Percentiles rank a stretch among this genome's conserved stretches.
Evolutionary conservation across 2,888 invertebrate genomes (phyloP).

Genomic region (Pristionchus mayeri): DNA sequence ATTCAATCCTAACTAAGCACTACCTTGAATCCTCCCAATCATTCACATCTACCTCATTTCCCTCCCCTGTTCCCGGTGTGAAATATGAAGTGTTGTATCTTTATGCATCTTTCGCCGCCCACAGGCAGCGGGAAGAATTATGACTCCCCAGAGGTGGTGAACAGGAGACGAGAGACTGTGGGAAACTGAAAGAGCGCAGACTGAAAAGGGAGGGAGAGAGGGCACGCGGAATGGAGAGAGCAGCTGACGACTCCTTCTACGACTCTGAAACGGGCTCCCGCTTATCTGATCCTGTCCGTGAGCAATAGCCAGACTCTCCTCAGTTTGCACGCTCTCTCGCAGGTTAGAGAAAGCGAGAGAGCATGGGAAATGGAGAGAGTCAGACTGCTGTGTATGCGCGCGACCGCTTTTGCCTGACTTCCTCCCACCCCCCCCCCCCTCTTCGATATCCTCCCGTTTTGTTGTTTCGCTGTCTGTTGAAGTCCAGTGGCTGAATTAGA

Average conservation of each 20-base stretch:
- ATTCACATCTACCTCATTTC: neutral
- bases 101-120: neutral
- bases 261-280: neutral
- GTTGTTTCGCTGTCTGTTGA: too few relatives aligned
- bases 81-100: constrained; percentile 19
- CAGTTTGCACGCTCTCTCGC: too few relatives aligned
- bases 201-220: neutral
- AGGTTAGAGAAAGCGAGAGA: too few relatives aligned
- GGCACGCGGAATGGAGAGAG: neutral
- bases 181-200: neutral
- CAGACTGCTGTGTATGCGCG: too few relatives aligned
- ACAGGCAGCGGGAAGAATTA: constrained; percentile 24
- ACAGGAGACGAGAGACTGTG: neutral
- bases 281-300: neutral
- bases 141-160: constrained; percentile 33
- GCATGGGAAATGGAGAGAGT: too few relatives aligned
- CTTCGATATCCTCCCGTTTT: too few relatives aligned
- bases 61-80: neutral
- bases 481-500: too few relatives aligned
- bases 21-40: neutral
- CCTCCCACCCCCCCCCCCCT: too few relatives aligned
- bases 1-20: too few relatives aligned
- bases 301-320: too few relatives aligned
- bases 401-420: too few relatives aligned
- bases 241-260: too few relatives aligned